Percentiles rank a stretch among this genome's conserved stretches.
Conservation (phyloP, 2,888 invertebrate species). For the Eremobia ochroleuca region DNA sequence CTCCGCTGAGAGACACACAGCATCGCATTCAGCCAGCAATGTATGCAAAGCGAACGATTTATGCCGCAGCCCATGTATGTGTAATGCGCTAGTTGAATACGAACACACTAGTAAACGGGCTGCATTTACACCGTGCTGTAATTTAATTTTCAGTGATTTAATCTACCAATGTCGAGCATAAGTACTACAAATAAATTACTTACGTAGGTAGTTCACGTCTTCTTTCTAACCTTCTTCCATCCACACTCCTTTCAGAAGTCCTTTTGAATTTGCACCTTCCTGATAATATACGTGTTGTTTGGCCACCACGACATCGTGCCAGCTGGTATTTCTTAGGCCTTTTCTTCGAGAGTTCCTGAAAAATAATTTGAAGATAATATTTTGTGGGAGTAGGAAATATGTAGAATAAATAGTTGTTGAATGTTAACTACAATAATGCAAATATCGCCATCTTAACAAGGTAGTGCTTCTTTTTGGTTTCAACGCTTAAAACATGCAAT, state of each 20-base stretch:
- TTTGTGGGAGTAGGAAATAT: neutral
- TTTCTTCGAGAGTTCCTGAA: neutral
- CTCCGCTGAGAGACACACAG: constrained; percentile 51
- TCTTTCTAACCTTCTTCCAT: neutral
- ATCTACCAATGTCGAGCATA: neutral
- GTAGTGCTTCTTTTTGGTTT: neutral
- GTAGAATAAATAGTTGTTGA: neutral
- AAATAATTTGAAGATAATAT: no score
- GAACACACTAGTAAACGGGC: constrained; percentile 65
- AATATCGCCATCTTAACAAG: neutral
- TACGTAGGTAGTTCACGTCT: neutral
- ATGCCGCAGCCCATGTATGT: constrained; percentile 77
- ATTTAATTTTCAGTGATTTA: constrained; percentile 6
- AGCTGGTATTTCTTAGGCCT: neutral
- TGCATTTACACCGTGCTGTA: constrained; percentile 68
- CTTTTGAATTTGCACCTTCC: no score
- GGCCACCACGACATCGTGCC: neutral
- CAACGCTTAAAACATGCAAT: neutral
- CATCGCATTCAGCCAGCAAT: constrained; percentile 69
- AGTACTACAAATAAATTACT: neutral
- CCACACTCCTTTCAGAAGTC: neutral
- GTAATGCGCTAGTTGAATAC: constrained; percentile 79
- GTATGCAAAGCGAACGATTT: constrained; percentile 82
- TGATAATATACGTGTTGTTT: neutral
- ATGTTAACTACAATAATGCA: no score